Conservation (phyloP, 2,888 invertebrate species). For the Agrochola circellaris region DNA sequence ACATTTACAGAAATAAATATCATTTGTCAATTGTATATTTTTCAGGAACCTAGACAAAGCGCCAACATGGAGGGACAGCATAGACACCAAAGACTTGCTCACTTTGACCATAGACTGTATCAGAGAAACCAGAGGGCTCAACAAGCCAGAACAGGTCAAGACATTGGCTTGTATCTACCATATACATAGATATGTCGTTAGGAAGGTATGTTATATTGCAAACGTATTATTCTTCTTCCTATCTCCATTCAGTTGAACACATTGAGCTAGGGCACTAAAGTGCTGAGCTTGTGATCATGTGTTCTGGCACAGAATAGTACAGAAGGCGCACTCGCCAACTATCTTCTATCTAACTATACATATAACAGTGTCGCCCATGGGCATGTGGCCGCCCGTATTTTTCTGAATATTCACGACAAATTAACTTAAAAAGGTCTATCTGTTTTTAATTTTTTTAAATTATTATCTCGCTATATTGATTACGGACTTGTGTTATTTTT, state of each 20-base stretch:
- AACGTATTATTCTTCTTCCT: no score
- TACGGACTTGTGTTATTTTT: no score
- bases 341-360: no score
- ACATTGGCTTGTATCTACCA: constrained; percentile 82
- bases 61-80: constrained; percentile 76
- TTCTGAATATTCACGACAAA: no score
- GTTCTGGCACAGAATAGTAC: not conserved
- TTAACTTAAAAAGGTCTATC: no score
- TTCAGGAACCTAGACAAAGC: constrained; percentile 84
- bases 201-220: constrained; percentile 41
- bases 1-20: no score
- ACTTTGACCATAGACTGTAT: constrained; percentile 80
- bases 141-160: constrained; percentile 76
- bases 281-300: not conserved
- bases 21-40: constrained; percentile 27
- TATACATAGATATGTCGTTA: constrained; percentile 66
- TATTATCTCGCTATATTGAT: no score
- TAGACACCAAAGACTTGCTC: constrained; percentile 77
- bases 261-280: not conserved
- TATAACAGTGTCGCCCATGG: no score
- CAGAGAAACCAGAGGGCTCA: constrained; percentile 74
- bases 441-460: no score
- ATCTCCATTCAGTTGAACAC: not conserved
- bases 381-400: no score
- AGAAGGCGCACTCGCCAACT: no score